Evolutionary conservation across 2,797 vertebrate species (phyloP).

Genomic region (Antrozous pallidus): DNA sequence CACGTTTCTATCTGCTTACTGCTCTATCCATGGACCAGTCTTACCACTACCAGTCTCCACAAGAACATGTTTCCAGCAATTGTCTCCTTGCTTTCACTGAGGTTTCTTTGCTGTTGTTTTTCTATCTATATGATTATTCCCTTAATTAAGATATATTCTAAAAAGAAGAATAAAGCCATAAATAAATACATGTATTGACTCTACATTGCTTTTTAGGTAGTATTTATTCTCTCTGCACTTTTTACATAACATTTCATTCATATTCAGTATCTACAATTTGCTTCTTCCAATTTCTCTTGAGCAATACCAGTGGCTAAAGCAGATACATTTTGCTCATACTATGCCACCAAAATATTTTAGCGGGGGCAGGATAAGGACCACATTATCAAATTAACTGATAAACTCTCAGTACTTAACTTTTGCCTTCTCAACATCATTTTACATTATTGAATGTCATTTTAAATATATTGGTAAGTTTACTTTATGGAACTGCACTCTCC

Average conservation of each 20-base stretch:
- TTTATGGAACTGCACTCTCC: background rate
- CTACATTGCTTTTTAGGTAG: background rate
- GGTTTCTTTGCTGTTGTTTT: background rate
- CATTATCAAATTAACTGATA: background rate
- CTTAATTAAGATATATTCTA: background rate
- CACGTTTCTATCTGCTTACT: background rate
- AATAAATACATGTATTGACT: background rate
- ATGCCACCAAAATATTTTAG: background rate
- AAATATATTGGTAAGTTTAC: background rate
- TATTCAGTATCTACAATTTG: background rate
- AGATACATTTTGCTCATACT: background rate
- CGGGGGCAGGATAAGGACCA: background rate
- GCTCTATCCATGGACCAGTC: background rate
- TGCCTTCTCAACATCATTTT: background rate
- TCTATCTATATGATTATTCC: background rate
- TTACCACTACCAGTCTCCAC: fast-evolving
- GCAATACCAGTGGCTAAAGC: background rate
- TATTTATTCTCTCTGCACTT: background rate
- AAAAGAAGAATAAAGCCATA: background rate
- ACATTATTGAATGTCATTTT: background rate
- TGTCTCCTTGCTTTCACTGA: background rate
- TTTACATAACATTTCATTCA: background rate
- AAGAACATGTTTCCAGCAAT: background rate
- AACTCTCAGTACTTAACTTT: background rate
- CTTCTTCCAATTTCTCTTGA: background rate